phyloP scores from a whole-genome alignment of 2,113 vertebrate genomes.

The Hirundichthys speculiger region DNA sequence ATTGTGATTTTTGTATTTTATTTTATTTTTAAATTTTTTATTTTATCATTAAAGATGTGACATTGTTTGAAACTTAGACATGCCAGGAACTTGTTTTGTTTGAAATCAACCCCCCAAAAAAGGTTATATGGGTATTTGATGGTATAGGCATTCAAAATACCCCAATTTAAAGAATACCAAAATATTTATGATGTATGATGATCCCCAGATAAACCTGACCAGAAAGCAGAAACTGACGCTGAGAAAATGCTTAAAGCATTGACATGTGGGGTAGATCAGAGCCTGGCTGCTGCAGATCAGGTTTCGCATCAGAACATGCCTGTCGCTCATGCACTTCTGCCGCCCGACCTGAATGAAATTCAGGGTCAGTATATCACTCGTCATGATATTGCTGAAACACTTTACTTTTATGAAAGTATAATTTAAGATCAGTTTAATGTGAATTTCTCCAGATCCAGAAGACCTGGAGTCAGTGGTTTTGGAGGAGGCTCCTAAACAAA shows the following conservation, averaged over 20 bases:
- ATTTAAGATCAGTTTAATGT: constrained; percentile 11
- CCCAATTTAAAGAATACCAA: too few relatives aligned
- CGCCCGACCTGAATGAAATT: constrained; percentile 25
- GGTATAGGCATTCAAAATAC: too few relatives aligned
- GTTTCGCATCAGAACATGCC: constrained; percentile 28
- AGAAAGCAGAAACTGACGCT: constrained; percentile 21
- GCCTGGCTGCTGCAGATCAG: constrained; percentile 38
- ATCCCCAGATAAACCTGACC: neutral
- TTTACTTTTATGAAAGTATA: neutral
- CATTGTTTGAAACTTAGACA: too few relatives aligned
- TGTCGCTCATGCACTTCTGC: neutral
- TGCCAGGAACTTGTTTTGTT: too few relatives aligned
- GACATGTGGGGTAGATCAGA: constrained; percentile 16
- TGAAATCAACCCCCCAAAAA: too few relatives aligned
- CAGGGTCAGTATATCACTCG: constrained; percentile 55
- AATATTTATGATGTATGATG: neutral
- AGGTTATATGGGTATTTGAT: too few relatives aligned
- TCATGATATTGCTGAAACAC: neutral
- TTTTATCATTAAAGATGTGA: too few relatives aligned
- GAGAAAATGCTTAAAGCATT: constrained; percentile 13
- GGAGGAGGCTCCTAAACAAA: constrained; percentile 73
- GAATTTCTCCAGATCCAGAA: constrained; percentile 79
- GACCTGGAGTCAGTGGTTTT: constrained; percentile 88
- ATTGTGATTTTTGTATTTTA: too few relatives aligned
- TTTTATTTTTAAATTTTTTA: too few relatives aligned